These are phyloP conservation scores for Trypoxylon attenuatum DNA, from an alignment of 2,888 invertebrate genomes.

Conservation along the genomic window DNA sequence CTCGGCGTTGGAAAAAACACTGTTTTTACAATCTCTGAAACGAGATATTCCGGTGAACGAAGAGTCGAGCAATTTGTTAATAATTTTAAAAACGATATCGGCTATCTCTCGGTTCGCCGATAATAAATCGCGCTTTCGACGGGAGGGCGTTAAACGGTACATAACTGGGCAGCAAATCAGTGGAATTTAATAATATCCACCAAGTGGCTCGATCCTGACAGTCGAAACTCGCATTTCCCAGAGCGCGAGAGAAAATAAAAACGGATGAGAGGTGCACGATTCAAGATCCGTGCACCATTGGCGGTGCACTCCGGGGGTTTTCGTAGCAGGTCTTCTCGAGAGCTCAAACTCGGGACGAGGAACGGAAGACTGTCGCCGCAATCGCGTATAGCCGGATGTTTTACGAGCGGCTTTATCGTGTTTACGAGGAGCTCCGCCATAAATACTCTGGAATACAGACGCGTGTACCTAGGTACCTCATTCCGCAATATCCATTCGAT, in stretches of 20 bases:
- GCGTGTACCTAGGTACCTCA: slow-evolving; percentile 17
- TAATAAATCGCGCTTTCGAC: neutral
- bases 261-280: neutral
- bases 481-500: slow-evolving; percentile 28
- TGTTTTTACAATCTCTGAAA: no score
- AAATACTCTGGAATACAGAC: slow-evolving; percentile 43
- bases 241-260: neutral
- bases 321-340: neutral
- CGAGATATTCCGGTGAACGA: no score
- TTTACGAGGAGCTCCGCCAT: slow-evolving; percentile 42
- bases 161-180: slow-evolving; percentile 11
- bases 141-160: neutral
- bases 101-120: no score
- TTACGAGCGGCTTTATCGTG: slow-evolving; percentile 40
- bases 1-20: no score
- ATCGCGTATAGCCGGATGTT: slow-evolving; percentile 29
- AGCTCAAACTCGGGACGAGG: neutral
- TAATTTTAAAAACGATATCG: no score
- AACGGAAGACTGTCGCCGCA: slow-evolving; percentile 18
- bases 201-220: no score
- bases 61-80: no score
- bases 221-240: neutral
- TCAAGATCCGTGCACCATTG: no score
- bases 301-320: neutral
- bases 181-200: neutral